Conservation (phyloP, 2,113 vertebrate species). For the Equus przewalskii region DNA sequence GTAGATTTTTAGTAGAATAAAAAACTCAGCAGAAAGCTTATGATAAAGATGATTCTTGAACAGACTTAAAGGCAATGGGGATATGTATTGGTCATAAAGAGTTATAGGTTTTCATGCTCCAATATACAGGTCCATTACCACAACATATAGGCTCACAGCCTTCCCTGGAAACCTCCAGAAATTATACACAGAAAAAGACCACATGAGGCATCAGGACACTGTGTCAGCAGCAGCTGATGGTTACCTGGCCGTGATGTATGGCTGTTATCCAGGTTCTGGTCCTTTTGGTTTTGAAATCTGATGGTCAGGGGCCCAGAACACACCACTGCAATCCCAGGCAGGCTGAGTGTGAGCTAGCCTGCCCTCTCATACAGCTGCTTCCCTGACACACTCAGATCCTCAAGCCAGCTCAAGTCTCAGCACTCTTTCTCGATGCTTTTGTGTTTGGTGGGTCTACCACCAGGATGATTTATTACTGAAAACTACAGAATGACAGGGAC, state of each 20-base stretch:
- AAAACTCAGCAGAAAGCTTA: neutral
- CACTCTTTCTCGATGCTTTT: neutral
- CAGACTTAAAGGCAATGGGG: neutral
- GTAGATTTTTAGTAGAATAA: constrained; percentile 19
- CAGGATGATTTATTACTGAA: neutral
- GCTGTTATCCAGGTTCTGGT: neutral
- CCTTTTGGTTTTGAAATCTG: neutral
- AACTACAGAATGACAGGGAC: neutral
- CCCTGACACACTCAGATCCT: neutral
- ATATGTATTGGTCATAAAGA: neutral
- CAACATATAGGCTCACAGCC: neutral
- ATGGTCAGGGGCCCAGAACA: neutral
- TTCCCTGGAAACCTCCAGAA: constrained; percentile 34
- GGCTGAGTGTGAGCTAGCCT: neutral
- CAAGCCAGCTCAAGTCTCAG: neutral
- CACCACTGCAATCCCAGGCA: neutral
- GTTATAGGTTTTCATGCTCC: neutral
- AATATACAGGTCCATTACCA: neutral
- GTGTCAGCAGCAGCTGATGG: neutral
- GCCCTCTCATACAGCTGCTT: neutral
- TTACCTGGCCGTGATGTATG: neutral
- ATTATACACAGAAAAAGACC: neutral
- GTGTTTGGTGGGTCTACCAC: neutral
- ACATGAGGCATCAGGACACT: neutral
- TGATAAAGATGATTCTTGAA: neutral